These are phyloP conservation scores for Rhombomys opimus DNA, from an alignment of 2,113 vertebrate species.

Conservation along the genomic window DNA sequence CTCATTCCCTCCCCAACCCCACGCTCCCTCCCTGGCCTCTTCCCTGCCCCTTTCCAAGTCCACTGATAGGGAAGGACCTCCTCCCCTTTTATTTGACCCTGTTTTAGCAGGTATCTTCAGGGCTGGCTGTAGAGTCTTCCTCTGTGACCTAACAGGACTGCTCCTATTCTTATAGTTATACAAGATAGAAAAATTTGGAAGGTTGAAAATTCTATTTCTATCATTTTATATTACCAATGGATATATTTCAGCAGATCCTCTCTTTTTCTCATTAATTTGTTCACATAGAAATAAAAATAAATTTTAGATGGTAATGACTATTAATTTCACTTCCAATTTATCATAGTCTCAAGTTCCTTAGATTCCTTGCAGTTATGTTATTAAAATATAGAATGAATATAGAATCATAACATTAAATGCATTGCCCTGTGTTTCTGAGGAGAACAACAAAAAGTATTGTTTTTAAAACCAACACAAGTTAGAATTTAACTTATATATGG, in stretches of 20 bases:
- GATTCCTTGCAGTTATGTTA: not conserved
- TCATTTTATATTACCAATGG: not conserved
- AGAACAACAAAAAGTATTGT: not conserved
- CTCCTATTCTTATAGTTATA: not conserved
- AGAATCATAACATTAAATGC: not conserved
- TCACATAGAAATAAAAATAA: not conserved
- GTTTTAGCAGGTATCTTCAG: no score
- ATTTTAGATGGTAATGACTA: not conserved
- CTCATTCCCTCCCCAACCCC: no score
- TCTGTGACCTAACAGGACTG: no score
- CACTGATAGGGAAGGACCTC: no score
- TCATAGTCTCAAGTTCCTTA: not conserved
- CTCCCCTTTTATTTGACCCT: no score
- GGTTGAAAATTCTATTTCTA: not conserved
- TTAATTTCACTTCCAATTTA: not conserved
- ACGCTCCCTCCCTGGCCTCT: no score
- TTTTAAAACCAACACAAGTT: not conserved
- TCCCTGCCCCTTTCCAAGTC: no score
- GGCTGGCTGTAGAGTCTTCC: no score
- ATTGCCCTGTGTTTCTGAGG: not conserved
- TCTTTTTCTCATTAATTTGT: not conserved
- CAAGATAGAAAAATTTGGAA: not conserved
- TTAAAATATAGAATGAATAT: not conserved
- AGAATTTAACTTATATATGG: not conserved
- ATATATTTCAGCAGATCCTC: not conserved